Evolutionary conservation across 2,113 vertebrate species (phyloP), one percentile per base, ranked within the genome.

Genomic region (Anser brachyrhynchus): DNA sequence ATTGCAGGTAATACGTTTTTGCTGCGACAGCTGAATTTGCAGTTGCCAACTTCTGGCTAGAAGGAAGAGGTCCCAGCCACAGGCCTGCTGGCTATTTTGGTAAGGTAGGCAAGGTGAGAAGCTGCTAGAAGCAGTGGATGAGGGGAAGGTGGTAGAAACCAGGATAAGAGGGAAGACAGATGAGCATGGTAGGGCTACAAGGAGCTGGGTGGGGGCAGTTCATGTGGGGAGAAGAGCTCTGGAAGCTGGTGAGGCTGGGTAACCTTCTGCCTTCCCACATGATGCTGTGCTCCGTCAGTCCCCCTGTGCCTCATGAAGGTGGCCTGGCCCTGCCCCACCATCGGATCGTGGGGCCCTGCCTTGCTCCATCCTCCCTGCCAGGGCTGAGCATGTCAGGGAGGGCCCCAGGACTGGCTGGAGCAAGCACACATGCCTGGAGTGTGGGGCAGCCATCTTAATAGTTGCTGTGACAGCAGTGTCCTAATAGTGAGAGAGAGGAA

Each of bases 371-470:
- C 20, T 66, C 14, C 4, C 10, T 66, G 43, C 12, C 25, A 35
- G 8, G 19, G 19, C 37, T 43, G n/a, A 31, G 37, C 1, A 8
- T 25, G 49, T 20, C 14, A 21, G 1, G 16, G 35, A 33, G n/a
- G 25, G 8, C 2, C 1, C 2, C 2, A 13, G 33, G 22, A 2
- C 41, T 51, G 74, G 15, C 31, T 4, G 84, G 15, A 23, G 43
- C 23, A 33, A 18, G 18, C 0, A 2, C 16, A 62, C 10, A 31
- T 55, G 39, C 29, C 41, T 5, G 51, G 6, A 9, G 16, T 0
- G 0, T 25, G 4, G 23, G 25, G 4, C 0, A 5, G 21, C 74
- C 7, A 13, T 23, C 1, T 43, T 44, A 11, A 43, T 39, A 72
- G 54, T 49, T 35, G 25, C 29, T 59, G 39, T 33, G 18, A 51